A percentile compares a stretch with the other conserved stretches of the same genome.
Evolutionary conservation across 2,888 invertebrate genomes (phyloP).

Genomic region (Falcaria lacertinaria): DNA sequence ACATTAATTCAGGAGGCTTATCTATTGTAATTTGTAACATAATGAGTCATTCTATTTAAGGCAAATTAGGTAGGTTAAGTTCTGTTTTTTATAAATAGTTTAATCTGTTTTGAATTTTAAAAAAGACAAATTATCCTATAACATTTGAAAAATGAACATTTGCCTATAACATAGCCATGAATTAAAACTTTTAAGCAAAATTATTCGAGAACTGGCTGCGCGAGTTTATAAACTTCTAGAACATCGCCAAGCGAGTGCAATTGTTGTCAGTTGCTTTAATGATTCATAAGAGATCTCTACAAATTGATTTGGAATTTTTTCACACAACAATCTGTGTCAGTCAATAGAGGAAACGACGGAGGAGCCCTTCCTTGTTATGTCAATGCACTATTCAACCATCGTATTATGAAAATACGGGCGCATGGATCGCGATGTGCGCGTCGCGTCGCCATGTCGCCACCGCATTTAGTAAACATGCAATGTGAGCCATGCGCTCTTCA

Average conservation of each 20-base stretch:
- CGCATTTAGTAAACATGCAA: conserved; percentile 57
- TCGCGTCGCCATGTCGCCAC: conserved; percentile 14
- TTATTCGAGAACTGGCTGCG: background rate
- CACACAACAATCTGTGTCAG: background rate
- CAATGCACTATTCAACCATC: conserved; percentile 39
- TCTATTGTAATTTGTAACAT: too few species aligned
- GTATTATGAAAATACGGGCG: conserved; percentile 65
- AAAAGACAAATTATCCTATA: too few species aligned
- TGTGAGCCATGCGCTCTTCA: conserved; percentile 38
- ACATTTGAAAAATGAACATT: too few species aligned
- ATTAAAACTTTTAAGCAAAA: too few species aligned
- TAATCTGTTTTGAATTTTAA: too few species aligned
- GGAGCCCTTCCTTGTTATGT: conserved; percentile 52
- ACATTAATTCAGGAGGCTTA: too few species aligned
- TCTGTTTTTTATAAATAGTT: too few species aligned
- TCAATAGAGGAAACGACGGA: conserved; percentile 20
- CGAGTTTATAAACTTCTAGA: background rate
- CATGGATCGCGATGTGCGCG: conserved; percentile 30
- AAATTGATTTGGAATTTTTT: conserved; percentile 3
- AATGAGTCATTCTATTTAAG: too few species aligned
- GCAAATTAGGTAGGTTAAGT: too few species aligned
- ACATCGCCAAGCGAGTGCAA: too few species aligned
- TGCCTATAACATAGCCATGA: too few species aligned
- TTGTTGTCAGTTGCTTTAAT: background rate
- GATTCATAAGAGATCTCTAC: background rate